Conservation (phyloP, 2,113 vertebrate species). For the Lophius piscatorius region DNA sequence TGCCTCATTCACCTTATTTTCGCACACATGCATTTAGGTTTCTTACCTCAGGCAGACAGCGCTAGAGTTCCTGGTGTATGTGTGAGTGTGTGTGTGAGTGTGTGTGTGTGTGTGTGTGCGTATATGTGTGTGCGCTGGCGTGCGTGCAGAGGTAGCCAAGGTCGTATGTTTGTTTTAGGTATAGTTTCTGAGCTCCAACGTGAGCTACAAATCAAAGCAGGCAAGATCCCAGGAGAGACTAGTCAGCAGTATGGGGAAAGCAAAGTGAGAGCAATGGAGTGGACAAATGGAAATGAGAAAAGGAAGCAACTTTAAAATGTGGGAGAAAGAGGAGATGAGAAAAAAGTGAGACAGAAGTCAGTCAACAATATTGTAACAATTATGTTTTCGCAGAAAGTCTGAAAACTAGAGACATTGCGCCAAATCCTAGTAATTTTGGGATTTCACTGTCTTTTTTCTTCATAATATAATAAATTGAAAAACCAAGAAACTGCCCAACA, state of each 20-base stretch:
- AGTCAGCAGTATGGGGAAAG: constrained; percentile 72
- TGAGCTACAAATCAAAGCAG: constrained; percentile 76
- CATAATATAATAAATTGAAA: constrained; percentile 1
- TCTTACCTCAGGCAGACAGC: constrained; percentile 38
- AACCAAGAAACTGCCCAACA: background rate
- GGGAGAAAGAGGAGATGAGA: constrained; percentile 12
- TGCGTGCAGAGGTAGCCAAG: constrained; percentile 38
- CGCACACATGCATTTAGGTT: constrained; percentile 30
- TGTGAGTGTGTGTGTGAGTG: constrained; percentile 44
- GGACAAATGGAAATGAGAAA: constrained; percentile 26
- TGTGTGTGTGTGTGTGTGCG: constrained; percentile 11
- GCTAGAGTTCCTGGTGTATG: constrained; percentile 55
- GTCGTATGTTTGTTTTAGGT: constrained; percentile 79
- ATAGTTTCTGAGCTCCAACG: constrained; percentile 75
- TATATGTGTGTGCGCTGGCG: constrained; percentile 27
- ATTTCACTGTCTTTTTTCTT: constrained; percentile 1
- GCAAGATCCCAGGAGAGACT: constrained; percentile 66
- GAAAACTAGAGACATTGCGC: background rate
- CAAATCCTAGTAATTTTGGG: background rate
- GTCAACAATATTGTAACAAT: constrained; percentile 33
- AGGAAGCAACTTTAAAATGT: constrained; percentile 8
- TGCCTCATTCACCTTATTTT: constrained; percentile 48
- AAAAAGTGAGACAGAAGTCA: constrained; percentile 26
- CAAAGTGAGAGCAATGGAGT: constrained; percentile 36
- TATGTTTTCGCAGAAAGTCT: too few relatives aligned